Base-by-base conservation (phyloP, 2,888 invertebrate genomes). In the Apotomis turbidana region DNA sequence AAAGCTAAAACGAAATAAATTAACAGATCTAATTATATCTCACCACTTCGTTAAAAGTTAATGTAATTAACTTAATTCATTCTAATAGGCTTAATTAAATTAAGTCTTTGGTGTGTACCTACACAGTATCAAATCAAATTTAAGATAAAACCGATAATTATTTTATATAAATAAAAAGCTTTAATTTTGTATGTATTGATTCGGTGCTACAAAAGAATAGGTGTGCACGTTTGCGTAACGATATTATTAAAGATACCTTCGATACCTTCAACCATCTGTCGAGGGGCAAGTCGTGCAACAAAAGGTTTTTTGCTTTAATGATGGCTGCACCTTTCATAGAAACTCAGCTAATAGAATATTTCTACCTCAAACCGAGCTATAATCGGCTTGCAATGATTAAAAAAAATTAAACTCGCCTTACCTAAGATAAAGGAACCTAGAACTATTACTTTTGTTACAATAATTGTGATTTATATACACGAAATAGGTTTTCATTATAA, bases 181-280 rank as follows among this genome's bases (percentile, higher is more conserved):
- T 6, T 8, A 8, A 44, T 44, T 44, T 5, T 44, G 52, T 38
- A n/a, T 46, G n/a, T 27, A 27, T 10, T 52, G 6, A 10, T 52
- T 6, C 52, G 15, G 55, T 54, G 27, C 9, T 12, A 36, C 41
- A n/a, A 15, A 10, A 38, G 38, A 49, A 60, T 44, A 58, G 54
- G 46, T 70, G 57, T 44, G 27, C 51, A 64, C 41, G 60, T 57
- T 72, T 70, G 46, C 59, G 63, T 72, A 63, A 72, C 79, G 80
- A 78, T 80, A 76, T 75, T 76, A 5, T 74, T 54, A 68, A 79
- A 79, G 76, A 79, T 77, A 68, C 75, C 72, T 78, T 80, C 75
- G 79, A 78, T 79, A 80, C 81, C 79, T 78, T 78, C 76, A 76
- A 76, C 80, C 86, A 86, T 86, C 87, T 86, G 85, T 81, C 81